These are phyloP conservation scores for Hyphantria cunea DNA, from an alignment of 1,140 invertebrate genomes.

Conservation along the genomic window DNA sequence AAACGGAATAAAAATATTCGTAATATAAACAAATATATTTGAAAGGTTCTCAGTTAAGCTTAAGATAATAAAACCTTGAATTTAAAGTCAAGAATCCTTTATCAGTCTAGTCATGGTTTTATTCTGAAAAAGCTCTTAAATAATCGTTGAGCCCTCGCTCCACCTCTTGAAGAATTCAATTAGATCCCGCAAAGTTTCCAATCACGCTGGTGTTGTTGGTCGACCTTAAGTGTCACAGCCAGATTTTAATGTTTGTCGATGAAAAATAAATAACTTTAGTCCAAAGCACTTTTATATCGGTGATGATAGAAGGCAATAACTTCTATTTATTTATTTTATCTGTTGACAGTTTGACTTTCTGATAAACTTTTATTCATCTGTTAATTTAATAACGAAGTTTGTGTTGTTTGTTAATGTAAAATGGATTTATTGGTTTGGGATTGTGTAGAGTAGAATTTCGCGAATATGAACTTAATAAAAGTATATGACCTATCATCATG, in stretches of 20 bases:
- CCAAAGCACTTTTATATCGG: neutral
- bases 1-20: neutral
- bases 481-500: no score
- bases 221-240: slow-evolving; percentile 20
- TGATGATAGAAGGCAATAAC: slow-evolving; percentile 3
- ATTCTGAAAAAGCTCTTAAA: slow-evolving; percentile 19
- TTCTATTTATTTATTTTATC: neutral
- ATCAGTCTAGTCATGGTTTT: slow-evolving; percentile 28
- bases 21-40: no score
- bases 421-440: no score
- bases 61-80: no score
- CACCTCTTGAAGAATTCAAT: slow-evolving; percentile 29
- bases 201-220: slow-evolving; percentile 21
- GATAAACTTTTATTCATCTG: neutral
- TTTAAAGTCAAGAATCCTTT: slow-evolving; percentile 21
- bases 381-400: neutral
- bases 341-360: neutral
- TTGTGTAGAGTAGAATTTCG: no score
- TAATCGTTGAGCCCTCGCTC: slow-evolving; percentile 15
- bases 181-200: slow-evolving; percentile 33
- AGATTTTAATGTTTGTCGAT: slow-evolving; percentile 22
- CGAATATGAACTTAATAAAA: no score
- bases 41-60: no score
- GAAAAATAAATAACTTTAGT: slow-evolving; percentile 28
- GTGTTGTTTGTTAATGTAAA: neutral